phyloP scores from a whole-genome alignment of 2,797 vertebrate species.

The Anguilla obscura region DNA sequence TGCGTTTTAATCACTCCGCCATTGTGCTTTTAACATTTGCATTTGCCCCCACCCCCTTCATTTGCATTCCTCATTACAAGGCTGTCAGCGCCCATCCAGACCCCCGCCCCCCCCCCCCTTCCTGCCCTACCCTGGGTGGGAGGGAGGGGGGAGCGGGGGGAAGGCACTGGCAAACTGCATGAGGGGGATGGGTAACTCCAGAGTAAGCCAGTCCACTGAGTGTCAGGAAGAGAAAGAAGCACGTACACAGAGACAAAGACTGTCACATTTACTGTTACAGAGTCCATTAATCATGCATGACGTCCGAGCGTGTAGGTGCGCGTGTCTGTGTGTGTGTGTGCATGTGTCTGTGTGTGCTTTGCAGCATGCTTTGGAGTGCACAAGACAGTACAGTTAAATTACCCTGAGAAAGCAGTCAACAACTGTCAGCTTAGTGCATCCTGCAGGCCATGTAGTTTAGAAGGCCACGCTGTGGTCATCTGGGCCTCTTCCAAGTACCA shows the following conservation, averaged over 20 bases:
- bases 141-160: slow-evolving; percentile 30
- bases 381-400: slow-evolving; percentile 46
- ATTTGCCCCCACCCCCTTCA: slow-evolving; percentile 64
- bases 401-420: slow-evolving; percentile 32
- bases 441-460: background rate
- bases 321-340: slow-evolving; percentile 33
- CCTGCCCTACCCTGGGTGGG: slow-evolving; percentile 25
- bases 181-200: slow-evolving; percentile 12
- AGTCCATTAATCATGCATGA: slow-evolving; percentile 69
- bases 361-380: slow-evolving; percentile 32
- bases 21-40: slow-evolving; percentile 69
- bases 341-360: background rate
- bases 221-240: slow-evolving; percentile 64
- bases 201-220: slow-evolving; percentile 41
- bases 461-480: background rate
- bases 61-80: slow-evolving; percentile 71
- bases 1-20: slow-evolving; percentile 69
- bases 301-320: slow-evolving; percentile 29
- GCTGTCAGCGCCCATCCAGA: slow-evolving; percentile 67
- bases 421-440: slow-evolving; percentile 36
- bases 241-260: slow-evolving; percentile 68
- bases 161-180: slow-evolving; percentile 22
- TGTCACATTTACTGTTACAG: slow-evolving; percentile 61
- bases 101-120: slow-evolving; percentile 41
- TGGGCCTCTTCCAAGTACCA: slow-evolving; percentile 26